Evolutionary conservation across 1,140 invertebrate genomes (phyloP).

Genomic region (Mamestra configurata): DNA sequence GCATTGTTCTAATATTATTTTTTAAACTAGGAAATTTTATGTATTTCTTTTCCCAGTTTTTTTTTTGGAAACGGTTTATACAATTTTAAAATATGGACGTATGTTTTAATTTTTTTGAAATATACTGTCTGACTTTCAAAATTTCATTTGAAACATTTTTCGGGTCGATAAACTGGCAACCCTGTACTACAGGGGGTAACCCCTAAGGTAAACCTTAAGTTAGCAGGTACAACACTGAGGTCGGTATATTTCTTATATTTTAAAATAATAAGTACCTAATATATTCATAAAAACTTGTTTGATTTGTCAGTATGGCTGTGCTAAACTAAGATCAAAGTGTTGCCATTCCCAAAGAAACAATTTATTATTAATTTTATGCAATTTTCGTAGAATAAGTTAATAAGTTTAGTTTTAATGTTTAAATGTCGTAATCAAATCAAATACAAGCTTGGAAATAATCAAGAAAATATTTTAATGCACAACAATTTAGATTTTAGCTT

Average conservation of each 20-base stretch:
- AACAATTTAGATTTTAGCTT: background rate
- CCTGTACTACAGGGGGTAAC: too few species aligned
- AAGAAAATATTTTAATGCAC: background rate
- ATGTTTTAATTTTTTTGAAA: background rate
- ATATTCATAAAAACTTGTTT: background rate
- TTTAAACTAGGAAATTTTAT: too few species aligned
- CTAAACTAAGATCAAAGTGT: slow-evolving; percentile 35
- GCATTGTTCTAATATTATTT: too few species aligned
- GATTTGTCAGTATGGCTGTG: slow-evolving; percentile 48
- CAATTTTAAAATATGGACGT: too few species aligned
- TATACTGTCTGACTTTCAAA: background rate
- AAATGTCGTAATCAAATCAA: background rate
- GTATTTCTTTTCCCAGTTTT: too few species aligned
- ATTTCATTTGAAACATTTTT: background rate
- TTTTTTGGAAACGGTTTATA: too few species aligned
- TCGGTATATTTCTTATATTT: slow-evolving; percentile 10
- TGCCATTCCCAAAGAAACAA: slow-evolving; percentile 49
- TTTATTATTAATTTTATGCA: slow-evolving; percentile 23
- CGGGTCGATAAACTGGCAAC: too few species aligned
- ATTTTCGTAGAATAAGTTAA: slow-evolving; percentile 17
- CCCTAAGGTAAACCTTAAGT: too few species aligned
- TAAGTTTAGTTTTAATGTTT: slow-evolving; percentile 14
- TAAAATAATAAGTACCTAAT: background rate
- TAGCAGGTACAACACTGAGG: background rate
- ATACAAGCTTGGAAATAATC: background rate